Evolutionary conservation across 2,113 vertebrate species (phyloP), one percentile per base, ranked within the genome.

Genomic region (Psittacara wagleri): DNA sequence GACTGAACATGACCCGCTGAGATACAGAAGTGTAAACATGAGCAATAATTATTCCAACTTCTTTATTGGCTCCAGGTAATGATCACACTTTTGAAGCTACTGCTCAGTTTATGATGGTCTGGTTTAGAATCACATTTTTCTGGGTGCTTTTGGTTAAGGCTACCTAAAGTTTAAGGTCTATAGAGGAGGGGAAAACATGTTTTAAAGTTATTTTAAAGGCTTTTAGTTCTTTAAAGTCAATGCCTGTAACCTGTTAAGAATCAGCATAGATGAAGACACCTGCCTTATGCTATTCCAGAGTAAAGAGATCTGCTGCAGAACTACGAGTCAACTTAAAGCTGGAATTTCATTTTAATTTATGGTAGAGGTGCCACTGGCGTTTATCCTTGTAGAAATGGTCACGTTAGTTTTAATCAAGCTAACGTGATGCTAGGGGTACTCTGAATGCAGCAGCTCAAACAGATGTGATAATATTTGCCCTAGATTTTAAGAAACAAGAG

Each of bases 201-300:
- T 91, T 87, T 66, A 44, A 87, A 87, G 91, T 73, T 52, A 89
- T 92, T 95, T 95, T 91, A 90, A 91, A 95, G 74, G 79, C 54
- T 91, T 93, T 94, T 37, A 72, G 67, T 86, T 92, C 94, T 84
- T 95, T 92, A 62, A 92, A 95, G 86, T 57, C 89, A 70, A 61
- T 74, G 89, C 10, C 49, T 77, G 51, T 64, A 75, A 94, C 82
- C 61, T 90, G 67, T 68, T 94, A 90, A 92, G 70, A 91, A 77
- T 88, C 92, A 91, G 82, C 78, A 48, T 83, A 95, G 90, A 92
- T 64, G 81, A 96, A 89, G 87, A 94, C 87, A 90, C 92, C 89
- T 96, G 81, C 89, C 89, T 94, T 86, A 67, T 74, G 59, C 83
- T 77, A n/a, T 49, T 49, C 43, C 78, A 91, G 87, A 74, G 89